Conservation (phyloP, 2,113 vertebrate genomes). For the Rhinopomastus cyanomelas region DNA sequence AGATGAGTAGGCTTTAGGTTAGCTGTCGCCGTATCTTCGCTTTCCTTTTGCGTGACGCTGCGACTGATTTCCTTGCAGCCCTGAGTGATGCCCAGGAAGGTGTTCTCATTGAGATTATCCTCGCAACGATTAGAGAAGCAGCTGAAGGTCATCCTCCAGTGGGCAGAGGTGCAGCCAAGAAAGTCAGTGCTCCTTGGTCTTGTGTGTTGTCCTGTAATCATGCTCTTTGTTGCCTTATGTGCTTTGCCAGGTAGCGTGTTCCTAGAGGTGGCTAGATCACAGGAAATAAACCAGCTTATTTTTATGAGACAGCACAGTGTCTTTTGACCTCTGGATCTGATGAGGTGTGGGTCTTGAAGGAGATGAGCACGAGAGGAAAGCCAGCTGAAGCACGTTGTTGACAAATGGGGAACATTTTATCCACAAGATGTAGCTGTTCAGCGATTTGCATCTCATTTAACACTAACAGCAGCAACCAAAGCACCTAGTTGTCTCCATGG, state of each 20-base stretch:
- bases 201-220: not conserved
- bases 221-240: not conserved
- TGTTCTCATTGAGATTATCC: conserved; percentile 82
- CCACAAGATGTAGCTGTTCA: not conserved
- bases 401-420: not conserved
- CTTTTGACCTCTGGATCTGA: not conserved
- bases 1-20: not conserved
- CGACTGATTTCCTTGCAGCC: conserved; percentile 67
- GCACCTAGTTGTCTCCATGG: not conserved
- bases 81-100: conserved; percentile 73
- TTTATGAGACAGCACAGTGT: not conserved
- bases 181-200: conserved; percentile 73
- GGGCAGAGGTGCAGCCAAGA: conserved; percentile 83
- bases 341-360: not conserved
- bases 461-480: not conserved
- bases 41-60: conserved; percentile 7
- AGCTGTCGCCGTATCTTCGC: not conserved
- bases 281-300: not conserved
- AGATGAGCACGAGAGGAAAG: not conserved
- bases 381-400: not conserved
- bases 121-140: conserved; percentile 84
- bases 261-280: not conserved
- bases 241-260: not conserved
- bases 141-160: conserved; percentile 82
- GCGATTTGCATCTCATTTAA: not conserved